Conservation (phyloP, 2,797 vertebrate species). For the Anguilla obscura region DNA sequence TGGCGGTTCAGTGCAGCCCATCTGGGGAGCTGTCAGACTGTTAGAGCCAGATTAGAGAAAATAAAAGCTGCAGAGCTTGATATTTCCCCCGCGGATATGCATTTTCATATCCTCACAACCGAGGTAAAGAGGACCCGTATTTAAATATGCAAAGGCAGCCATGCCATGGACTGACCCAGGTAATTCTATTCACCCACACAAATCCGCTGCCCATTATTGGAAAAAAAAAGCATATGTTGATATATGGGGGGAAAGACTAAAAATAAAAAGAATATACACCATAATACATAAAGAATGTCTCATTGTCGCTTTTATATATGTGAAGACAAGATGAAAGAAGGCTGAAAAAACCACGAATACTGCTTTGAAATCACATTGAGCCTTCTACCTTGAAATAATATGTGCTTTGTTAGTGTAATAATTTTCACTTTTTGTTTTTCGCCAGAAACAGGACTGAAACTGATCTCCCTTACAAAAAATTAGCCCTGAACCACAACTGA, state of each 20-base stretch:
- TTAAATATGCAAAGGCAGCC: slow-evolving; percentile 15
- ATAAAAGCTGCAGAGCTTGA: neutral
- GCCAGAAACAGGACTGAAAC: neutral
- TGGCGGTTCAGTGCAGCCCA: neutral
- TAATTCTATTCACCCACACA: slow-evolving; percentile 6
- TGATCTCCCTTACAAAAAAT: neutral
- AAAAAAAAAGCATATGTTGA: neutral
- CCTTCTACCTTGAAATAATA: neutral
- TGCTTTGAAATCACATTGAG: neutral
- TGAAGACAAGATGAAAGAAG: slow-evolving; percentile 12
- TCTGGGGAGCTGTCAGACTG: slow-evolving; percentile 23
- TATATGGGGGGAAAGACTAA: neutral
- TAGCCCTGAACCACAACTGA: neutral
- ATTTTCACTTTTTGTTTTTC: neutral
- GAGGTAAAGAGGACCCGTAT: neutral
- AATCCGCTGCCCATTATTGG: neutral
- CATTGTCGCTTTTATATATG: neutral
- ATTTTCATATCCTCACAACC: slow-evolving; percentile 7
- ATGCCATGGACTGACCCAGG: neutral
- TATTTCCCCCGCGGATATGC: neutral
- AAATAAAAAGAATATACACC: neutral
- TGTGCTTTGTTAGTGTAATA: neutral
- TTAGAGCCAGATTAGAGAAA: slow-evolving; percentile 25
- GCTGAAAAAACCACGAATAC: neutral
- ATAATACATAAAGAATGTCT: neutral